Base-by-base conservation (phyloP, 92 coral and sea anemone species). In the Galaxea fascicularis region DNA sequence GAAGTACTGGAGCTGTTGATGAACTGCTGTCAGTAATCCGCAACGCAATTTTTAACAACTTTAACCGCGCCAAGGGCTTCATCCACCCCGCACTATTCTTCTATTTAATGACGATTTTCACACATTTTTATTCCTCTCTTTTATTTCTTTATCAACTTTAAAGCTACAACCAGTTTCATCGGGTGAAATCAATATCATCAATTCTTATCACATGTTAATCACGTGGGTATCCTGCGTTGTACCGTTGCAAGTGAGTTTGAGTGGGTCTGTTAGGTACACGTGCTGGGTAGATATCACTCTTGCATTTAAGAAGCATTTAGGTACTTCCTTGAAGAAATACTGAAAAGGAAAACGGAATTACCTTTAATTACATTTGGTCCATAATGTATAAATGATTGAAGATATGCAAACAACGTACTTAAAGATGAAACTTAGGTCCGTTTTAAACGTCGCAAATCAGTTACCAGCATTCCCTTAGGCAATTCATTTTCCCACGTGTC, bases 281-380 rank as follows among this genome's bases (percentile, higher is more conserved):
- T 90, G 93, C 74, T 82, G 91, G 18, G 89, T 76, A 22, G 93
- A 90, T 24, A 86, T 51, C 3, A 29, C 31, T 12, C 63, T 17
- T 17, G 11, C 54, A 26, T 57, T 45, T 10, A 76, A 21, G 71
- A 90, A 35, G 25, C 93, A 90, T 63, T 20, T 76, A 31, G 93
- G 93, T 1, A 90, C 59, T 25, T 72, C 70, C 30, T 80, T 20
- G 86, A 90, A 86, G 72, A 90, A 90, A 8, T 53, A 22, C 93
- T 90, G 74, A 54, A 51, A 75, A 24, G 77, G n/a, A 14, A 26
- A 14, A 9, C 1, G 15, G 17, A 10, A 49, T 14, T 9, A 10
- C 17, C 10, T 49, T 10, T 49, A 2, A 15, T 14, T 10, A 10
- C 4, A 2, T 15, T 10, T 15, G 13, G 1, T 9, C 54, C 13